Evolutionary conservation across 2,888 invertebrate genomes (phyloP).

Genomic region (Agriopis leucophaearia): DNA sequence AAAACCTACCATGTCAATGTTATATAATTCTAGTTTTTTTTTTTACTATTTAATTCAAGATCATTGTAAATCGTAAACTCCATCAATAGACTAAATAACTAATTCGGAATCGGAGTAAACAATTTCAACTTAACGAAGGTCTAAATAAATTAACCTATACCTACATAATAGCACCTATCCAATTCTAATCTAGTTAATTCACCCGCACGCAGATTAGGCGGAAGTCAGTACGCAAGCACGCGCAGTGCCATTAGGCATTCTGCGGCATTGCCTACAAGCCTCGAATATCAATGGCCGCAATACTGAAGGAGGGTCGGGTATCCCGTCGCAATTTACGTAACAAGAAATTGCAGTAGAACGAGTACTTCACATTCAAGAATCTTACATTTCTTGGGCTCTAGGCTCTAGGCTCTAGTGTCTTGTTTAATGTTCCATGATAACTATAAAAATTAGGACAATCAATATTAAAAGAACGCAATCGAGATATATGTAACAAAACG

Average conservation of each 20-base stretch:
- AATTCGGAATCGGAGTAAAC: background rate
- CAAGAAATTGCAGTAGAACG: conserved; percentile 32
- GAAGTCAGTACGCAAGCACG: conserved; percentile 29
- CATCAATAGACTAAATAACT: background rate
- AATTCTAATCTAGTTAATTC: conserved; percentile 46
- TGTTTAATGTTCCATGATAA: no score
- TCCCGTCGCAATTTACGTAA: conserved; percentile 37
- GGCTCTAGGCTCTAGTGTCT: background rate
- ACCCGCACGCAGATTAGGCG: conserved; percentile 24
- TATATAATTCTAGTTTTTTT: no score
- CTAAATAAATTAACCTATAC: conserved; percentile 12
- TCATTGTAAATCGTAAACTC: background rate
- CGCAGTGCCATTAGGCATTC: conserved; percentile 28
- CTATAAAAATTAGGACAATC: no score
- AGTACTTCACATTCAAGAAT: background rate
- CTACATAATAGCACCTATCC: conserved; percentile 19
- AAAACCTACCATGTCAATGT: no score
- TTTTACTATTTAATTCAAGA: background rate
- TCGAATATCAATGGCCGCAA: conserved; percentile 44
- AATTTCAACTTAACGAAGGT: conserved; percentile 9
- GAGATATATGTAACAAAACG: no score
- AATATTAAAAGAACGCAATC: no score
- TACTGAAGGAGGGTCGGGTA: conserved; percentile 25
- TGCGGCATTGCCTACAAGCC: conserved; percentile 38
- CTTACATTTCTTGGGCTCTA: background rate